Evolutionary conservation across 2,888 invertebrate species (phyloP).

Genomic region (Andrena bucephala): DNA sequence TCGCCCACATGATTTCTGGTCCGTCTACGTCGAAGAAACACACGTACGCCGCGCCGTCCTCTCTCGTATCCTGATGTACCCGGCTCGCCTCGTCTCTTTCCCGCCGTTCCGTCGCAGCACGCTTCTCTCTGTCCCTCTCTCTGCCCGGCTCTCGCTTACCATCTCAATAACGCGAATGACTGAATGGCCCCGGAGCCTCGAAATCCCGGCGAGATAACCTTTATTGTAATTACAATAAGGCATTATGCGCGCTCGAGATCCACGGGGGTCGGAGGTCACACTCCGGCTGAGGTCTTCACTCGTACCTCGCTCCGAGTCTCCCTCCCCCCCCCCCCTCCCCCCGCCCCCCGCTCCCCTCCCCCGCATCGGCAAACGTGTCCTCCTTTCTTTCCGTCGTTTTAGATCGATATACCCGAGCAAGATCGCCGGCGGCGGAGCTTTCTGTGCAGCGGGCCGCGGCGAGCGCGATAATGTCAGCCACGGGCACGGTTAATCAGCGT

Average conservation of each 20-base stretch:
- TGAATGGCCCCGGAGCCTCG: slow-evolving; percentile 74
- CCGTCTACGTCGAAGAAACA: slow-evolving; percentile 53
- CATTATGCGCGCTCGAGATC: slow-evolving; percentile 74
- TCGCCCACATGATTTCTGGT: slow-evolving; percentile 72
- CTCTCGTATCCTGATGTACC: slow-evolving; percentile 16
- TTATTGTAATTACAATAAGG: slow-evolving; percentile 83
- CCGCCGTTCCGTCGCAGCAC: background rate
- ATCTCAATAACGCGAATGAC: slow-evolving; percentile 80
- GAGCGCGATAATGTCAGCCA: background rate
- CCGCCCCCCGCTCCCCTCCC: background rate
- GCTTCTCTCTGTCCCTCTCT: slow-evolving; percentile 30
- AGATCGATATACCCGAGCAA: slow-evolving; percentile 6
- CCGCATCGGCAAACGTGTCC: slow-evolving; percentile 12
- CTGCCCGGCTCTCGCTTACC: slow-evolving; percentile 74
- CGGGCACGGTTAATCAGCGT: background rate
- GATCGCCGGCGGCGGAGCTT: background rate
- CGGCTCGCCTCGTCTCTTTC: background rate
- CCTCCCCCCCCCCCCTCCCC: background rate
- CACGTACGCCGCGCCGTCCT: slow-evolving; percentile 20
- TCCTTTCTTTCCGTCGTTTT: slow-evolving; percentile 6
- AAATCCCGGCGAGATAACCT: slow-evolving; percentile 82
- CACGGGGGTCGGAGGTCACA: slow-evolving; percentile 74
- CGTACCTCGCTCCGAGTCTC: slow-evolving; percentile 35
- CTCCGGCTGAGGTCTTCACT: slow-evolving; percentile 69
- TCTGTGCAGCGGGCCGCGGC: background rate